Evolutionary conservation across 2,888 invertebrate genomes (phyloP).

Genomic region (Acleris holmiana): DNA sequence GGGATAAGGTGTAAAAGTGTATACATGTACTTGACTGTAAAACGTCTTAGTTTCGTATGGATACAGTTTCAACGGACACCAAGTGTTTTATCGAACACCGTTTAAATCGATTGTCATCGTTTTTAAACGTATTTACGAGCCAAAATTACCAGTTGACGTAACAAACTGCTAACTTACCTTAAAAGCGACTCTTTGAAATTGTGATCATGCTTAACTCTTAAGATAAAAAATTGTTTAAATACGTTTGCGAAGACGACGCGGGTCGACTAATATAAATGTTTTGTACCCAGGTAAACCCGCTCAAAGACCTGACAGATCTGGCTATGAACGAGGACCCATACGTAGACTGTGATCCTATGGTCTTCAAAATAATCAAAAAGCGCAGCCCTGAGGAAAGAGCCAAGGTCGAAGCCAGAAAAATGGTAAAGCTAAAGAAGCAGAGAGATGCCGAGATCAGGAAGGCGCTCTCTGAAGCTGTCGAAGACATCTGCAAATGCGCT

Average conservation of each 20-base stretch:
- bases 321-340: constrained; percentile 87
- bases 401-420: constrained; percentile 80
- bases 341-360: constrained; percentile 87
- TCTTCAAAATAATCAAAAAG: constrained; percentile 87
- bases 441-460: constrained; percentile 80
- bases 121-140: too few relatives aligned
- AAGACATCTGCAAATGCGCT: constrained; percentile 79
- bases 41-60: too few relatives aligned
- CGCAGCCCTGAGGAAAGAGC: constrained; percentile 81
- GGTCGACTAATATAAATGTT: not conserved
- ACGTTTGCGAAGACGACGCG: not conserved
- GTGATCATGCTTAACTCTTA: too few relatives aligned
- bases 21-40: too few relatives aligned
- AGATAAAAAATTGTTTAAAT: too few relatives aligned
- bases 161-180: too few relatives aligned
- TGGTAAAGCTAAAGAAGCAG: constrained; percentile 82
- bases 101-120: too few relatives aligned
- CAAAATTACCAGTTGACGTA: too few relatives aligned
- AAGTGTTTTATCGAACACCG: too few relatives aligned
- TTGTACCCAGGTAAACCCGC: constrained; percentile 82
- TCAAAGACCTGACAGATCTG: constrained; percentile 85
- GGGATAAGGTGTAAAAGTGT: too few relatives aligned
- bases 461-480: constrained; percentile 73
- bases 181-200: too few relatives aligned
- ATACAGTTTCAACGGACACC: too few relatives aligned